phyloP scores from a whole-genome alignment of 1,140 invertebrate genomes.

The Diprion similis region DNA sequence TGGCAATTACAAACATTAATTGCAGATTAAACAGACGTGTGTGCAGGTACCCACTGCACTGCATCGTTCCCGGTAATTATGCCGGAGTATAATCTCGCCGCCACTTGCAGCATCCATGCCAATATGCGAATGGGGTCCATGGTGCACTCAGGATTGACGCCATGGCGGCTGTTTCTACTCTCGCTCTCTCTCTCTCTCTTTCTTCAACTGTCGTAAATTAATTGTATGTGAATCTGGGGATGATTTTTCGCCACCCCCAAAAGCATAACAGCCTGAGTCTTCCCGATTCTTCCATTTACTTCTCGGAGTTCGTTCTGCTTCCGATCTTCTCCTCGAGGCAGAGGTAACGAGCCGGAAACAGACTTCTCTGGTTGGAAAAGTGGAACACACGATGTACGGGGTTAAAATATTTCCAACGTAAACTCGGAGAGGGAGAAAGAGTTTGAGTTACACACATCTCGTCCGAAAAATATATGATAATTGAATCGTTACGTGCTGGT shows the following conservation, averaged over 20 bases:
- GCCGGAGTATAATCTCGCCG: conserved; percentile 53
- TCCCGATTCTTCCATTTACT: too few species aligned
- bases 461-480: neutral
- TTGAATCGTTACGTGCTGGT: neutral
- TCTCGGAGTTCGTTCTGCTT: too few species aligned
- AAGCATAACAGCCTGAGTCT: too few species aligned
- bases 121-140: conserved; percentile 41
- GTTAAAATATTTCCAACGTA: too few species aligned
- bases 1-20: conserved; percentile 60
- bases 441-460: neutral
- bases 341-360: too few species aligned
- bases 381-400: too few species aligned
- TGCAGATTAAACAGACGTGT: conserved; percentile 57
- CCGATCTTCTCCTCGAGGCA: too few species aligned
- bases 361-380: too few species aligned
- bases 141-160: neutral
- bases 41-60: conserved; percentile 26
- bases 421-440: too few species aligned
- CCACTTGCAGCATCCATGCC: conserved; percentile 45
- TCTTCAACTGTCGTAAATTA: too few species aligned
- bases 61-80: conserved; percentile 45
- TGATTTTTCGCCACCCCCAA: too few species aligned
- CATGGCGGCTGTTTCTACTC: conserved; percentile 20
- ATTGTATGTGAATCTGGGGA: too few species aligned
- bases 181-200: conserved; percentile 25